Base-by-base conservation (phyloP, 1,140 invertebrate species). In the Mactra quadrangularis region DNA sequence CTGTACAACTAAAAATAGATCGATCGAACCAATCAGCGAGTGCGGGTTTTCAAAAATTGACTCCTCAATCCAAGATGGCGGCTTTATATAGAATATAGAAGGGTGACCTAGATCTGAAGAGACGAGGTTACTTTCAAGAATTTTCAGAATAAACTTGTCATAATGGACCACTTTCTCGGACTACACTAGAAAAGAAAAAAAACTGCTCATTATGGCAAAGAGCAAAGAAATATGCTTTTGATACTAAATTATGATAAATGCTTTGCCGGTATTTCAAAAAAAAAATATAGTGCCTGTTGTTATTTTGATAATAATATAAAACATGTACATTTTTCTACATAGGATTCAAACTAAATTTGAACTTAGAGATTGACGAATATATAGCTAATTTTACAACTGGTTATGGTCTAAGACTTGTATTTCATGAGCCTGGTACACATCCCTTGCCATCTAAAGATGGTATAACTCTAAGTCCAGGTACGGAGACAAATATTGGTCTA, bases 401-500 rank as follows among this genome's bases (percentile, higher is more conserved):
- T 0, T 87, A 79, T 74, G 85, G 85, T 47, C 29, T 87, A 15
- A 59, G 76, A 27, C 19, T 87, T 3, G 70, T 87, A 0, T 60
- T 87, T n/a, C 85, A 87, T 41, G 75, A 83, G 38, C 85, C 85
- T 0, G 79, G 75, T 52, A 83, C 78, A 11, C 59, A 79, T 3
- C 83, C 81, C 0, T 75, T 87, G 27, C 85, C 85, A 0, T n/a
- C 68, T 29, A 60, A 83, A n/a, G 85, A 85, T 41, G 85, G 85
- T 0, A 52, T 87, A 6, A 85, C 81, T 0, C 33, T 87, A 13
- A 68, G 57, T 27, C 59, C 78, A n/a, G 75, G 76, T 22, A 75
- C 64, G 27, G 85, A 87, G 64, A 87, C 85, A 29, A 83, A 52
- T 25, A 83, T 87, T 15, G 85, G 83, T 17, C 38, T 87, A 38